Evolutionary conservation across 1,140 invertebrate genomes (phyloP).

Genomic region (Zaprionus ornatus): DNA sequence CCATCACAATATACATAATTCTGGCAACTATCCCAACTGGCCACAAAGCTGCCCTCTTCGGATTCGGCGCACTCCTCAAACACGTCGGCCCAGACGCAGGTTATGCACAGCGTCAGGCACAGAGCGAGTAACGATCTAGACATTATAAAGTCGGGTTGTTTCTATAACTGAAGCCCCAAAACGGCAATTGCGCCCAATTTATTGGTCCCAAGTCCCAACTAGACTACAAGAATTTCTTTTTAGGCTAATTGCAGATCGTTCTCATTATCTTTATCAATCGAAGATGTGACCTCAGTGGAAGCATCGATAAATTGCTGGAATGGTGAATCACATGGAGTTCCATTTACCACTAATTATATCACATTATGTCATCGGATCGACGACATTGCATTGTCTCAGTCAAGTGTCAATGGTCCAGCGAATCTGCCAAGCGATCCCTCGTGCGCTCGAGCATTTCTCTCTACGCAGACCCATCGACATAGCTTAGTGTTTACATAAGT

Average conservation of each 20-base stretch:
- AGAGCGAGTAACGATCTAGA: constrained; percentile 40
- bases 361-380: constrained; percentile 68
- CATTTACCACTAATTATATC: constrained; percentile 13
- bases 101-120: constrained; percentile 19
- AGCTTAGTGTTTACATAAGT: constrained; percentile 65
- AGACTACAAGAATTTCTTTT: constrained; percentile 68
- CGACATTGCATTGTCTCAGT: constrained; percentile 48
- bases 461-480: not conserved
- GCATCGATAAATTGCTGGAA: constrained; percentile 29
- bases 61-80: constrained; percentile 64
- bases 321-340: not conserved
- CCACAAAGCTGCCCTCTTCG: constrained; percentile 56
- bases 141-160: constrained; percentile 45
- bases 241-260: constrained; percentile 59
- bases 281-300: constrained; percentile 44
- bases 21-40: constrained; percentile 66
- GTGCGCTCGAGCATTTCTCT: not conserved
- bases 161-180: constrained; percentile 49
- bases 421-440: not conserved
- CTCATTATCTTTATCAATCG: constrained; percentile 48
- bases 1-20: constrained; percentile 73
- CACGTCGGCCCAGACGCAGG: constrained; percentile 27
- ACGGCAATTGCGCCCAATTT: constrained; percentile 44
- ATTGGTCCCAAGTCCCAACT: constrained; percentile 30
- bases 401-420: constrained; percentile 39